Conservation (phyloP, 2,797 vertebrate genomes). For the Sandelia bainsii region DNA sequence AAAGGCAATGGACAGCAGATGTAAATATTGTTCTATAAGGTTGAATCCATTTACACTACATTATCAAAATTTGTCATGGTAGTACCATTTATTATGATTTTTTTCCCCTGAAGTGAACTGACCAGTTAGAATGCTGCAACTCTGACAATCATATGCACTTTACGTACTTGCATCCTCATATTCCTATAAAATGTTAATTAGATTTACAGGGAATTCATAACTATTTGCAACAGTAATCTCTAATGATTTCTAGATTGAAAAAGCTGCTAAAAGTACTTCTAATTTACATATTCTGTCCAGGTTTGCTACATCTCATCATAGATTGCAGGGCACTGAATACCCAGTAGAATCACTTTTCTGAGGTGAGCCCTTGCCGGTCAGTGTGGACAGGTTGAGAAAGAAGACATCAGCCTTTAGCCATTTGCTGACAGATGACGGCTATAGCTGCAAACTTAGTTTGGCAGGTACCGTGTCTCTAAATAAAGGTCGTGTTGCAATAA, state of each 20-base stretch:
- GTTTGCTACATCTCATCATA: not conserved
- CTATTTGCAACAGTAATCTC: too few relatives aligned
- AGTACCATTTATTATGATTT: not conserved
- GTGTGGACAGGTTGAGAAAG: not conserved
- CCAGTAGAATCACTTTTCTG: not conserved
- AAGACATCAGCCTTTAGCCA: not conserved
- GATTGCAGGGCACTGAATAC: slow-evolving; percentile 1
- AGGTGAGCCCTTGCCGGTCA: not conserved
- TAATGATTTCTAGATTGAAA: too few relatives aligned
- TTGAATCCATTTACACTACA: not conserved
- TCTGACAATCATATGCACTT: too few relatives aligned
- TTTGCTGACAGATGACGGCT: slow-evolving; percentile 4
- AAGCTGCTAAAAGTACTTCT: too few relatives aligned
- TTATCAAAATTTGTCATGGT: not conserved
- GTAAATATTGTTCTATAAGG: not conserved
- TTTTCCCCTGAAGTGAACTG: too few relatives aligned
- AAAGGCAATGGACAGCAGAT: not conserved
- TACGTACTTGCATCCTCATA: too few relatives aligned
- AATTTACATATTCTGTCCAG: too few relatives aligned
- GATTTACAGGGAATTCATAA: too few relatives aligned
- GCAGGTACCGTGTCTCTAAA: slow-evolving; percentile 23
- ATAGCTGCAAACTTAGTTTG: slow-evolving; percentile 24
- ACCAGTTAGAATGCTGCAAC: not conserved
- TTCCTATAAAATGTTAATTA: too few relatives aligned
- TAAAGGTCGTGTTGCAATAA: not conserved